Evolutionary conservation across 2,888 invertebrate genomes (phyloP).

Genomic region (Epinotia brunnichana): DNA sequence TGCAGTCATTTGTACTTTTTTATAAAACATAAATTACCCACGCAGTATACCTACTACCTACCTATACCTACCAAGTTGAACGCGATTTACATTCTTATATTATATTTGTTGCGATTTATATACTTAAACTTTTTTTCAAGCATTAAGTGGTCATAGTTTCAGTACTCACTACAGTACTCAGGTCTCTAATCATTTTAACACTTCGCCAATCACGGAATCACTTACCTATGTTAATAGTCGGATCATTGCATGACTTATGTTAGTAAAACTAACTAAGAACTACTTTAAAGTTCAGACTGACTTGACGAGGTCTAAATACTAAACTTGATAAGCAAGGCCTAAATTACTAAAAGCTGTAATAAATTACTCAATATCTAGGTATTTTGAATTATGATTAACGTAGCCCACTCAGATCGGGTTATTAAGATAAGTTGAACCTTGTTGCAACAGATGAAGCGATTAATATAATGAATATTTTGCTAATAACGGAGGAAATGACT

Average conservation of each 20-base stretch:
- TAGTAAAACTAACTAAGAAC: neutral
- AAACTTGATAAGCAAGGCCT: neutral
- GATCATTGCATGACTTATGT: neutral
- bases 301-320: neutral
- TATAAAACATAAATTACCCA: no score
- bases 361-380: constrained; percentile 25
- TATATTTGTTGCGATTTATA: no score
- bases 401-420: constrained; percentile 20
- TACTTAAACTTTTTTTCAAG: no score
- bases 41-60: no score
- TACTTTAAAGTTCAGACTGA: neutral
- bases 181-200: no score
- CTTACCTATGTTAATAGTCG: no score
- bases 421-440: neutral
- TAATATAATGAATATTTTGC: constrained; percentile 26
- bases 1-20: no score
- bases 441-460: constrained; percentile 34
- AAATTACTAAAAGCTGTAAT: constrained; percentile 1
- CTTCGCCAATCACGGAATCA: no score
- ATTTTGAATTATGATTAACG: constrained; percentile 17
- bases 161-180: no score
- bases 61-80: no score
- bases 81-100: no score
- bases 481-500: neutral
- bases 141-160: no score